A percentile compares a stretch with the other conserved stretches of the same genome.
These are phyloP conservation scores for Ectropis grisescens DNA, from an alignment of 1,140 invertebrate genomes.

Conservation along the genomic window DNA sequence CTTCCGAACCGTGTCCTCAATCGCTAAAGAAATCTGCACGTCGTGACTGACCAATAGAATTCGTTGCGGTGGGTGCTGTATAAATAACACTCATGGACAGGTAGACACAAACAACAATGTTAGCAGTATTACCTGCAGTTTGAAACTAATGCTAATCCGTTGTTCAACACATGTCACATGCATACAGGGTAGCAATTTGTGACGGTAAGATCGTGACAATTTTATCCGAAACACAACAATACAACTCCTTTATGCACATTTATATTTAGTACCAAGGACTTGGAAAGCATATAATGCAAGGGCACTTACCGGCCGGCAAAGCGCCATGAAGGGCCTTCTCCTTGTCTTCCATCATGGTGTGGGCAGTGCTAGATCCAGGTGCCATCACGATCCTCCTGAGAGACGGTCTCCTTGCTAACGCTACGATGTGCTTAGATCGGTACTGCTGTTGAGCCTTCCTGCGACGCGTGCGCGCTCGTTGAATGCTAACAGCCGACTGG, in stretches of 20 bases:
- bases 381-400: conserved; percentile 58
- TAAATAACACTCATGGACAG: no score
- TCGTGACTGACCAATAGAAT: conserved; percentile 1
- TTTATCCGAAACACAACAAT: no score
- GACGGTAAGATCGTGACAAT: no score
- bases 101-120: no score
- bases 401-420: conserved; percentile 53
- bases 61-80: no score
- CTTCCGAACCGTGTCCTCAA: conserved; percentile 7
- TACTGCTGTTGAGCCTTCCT: conserved; percentile 31
- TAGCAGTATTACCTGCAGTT: no score
- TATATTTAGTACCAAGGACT: no score
- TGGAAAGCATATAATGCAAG: no score
- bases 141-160: no score
- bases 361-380: conserved; percentile 55
- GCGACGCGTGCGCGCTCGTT: conserved; percentile 60
- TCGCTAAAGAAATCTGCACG: conserved; percentile 1
- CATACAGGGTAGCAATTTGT: no score
- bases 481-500: conserved; percentile 50
- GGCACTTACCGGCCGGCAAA: conserved; percentile 46
- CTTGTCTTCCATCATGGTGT: conserved; percentile 66
- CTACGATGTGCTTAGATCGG: conserved; percentile 43
- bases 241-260: no score
- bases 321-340: conserved; percentile 47
- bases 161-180: no score